Conservation (phyloP, 2,888 invertebrate species). For the Sesamia inferens region DNA sequence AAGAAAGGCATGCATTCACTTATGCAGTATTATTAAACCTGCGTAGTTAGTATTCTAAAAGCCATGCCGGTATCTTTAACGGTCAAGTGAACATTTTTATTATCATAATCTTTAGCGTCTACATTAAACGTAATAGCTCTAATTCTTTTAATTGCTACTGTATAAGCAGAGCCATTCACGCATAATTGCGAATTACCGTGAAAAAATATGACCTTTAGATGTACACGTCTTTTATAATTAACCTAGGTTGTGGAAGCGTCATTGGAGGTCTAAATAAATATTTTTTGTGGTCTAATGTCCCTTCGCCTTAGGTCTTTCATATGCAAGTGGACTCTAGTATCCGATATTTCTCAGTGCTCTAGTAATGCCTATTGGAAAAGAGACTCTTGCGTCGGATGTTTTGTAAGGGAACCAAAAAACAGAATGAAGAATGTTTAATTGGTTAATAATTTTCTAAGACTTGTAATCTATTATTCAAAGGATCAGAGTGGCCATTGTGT, state of each 20-base stretch:
- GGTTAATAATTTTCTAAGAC: constrained; percentile 59
- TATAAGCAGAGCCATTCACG: constrained; percentile 73
- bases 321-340: not conserved
- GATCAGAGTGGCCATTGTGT: constrained; percentile 32
- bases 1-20: constrained; percentile 13
- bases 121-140: constrained; percentile 76
- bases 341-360: not conserved
- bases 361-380: constrained; percentile 8
- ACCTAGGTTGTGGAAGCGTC: constrained; percentile 57
- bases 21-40: constrained; percentile 39
- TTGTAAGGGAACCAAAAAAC: constrained; percentile 32
- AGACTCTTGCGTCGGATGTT: not conserved
- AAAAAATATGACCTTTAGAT: constrained; percentile 82
- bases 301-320: not conserved
- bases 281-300: constrained; percentile 35
- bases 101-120: constrained; percentile 73
- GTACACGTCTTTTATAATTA: constrained; percentile 76
- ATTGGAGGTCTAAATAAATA: constrained; percentile 58
- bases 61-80: constrained; percentile 61
- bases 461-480: constrained; percentile 62
- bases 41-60: constrained; percentile 52
- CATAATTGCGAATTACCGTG: constrained; percentile 77
- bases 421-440: constrained; percentile 57
- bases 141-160: constrained; percentile 81
- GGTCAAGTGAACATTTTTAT: constrained; percentile 70